Conservation (phyloP, 2,888 invertebrate species). For the Torymus aiolomorphi region DNA sequence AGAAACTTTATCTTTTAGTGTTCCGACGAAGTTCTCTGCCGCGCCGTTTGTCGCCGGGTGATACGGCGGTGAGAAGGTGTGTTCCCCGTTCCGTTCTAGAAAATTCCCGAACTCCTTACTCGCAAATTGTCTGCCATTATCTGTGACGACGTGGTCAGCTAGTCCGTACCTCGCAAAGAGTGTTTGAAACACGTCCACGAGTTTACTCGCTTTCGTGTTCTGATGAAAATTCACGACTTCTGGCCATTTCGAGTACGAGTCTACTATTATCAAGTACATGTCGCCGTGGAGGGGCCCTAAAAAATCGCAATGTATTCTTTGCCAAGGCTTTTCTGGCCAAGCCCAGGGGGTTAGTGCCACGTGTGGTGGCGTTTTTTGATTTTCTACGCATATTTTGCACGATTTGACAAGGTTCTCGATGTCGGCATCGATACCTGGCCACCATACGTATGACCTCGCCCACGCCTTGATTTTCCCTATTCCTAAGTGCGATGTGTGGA, state of each 20-base stretch:
- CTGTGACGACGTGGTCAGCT: background rate
- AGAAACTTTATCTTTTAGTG: no score
- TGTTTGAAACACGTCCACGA: no score
- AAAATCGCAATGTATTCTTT: conserved; percentile 61
- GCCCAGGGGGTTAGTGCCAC: no score
- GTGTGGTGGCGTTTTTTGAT: conserved; percentile 1
- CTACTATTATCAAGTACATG: no score
- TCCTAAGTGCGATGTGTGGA: conserved; percentile 3
- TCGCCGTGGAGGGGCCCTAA: conserved; percentile 57
- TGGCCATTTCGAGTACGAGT: conserved; percentile 54
- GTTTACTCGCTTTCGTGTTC: no score
- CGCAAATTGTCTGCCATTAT: conserved; percentile 9
- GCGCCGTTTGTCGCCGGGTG: background rate
- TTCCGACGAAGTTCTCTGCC: background rate
- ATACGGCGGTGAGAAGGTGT: conserved; percentile 2
- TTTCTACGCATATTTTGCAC: conserved; percentile 1
- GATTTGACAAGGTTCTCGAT: conserved; percentile 31
- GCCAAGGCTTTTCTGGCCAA: no score
- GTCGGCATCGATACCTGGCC: no score
- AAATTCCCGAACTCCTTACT: background rate
- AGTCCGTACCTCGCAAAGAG: conserved; percentile 39
- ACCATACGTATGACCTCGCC: conserved; percentile 59
- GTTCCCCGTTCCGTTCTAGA: background rate
- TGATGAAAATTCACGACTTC: conserved; percentile 61
- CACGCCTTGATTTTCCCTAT: conserved; percentile 54